Evolutionary conservation across 30 jellyfish, hydroid and myxozoan genomes (phyloP).

Genomic region (Mastigias papua): DNA sequence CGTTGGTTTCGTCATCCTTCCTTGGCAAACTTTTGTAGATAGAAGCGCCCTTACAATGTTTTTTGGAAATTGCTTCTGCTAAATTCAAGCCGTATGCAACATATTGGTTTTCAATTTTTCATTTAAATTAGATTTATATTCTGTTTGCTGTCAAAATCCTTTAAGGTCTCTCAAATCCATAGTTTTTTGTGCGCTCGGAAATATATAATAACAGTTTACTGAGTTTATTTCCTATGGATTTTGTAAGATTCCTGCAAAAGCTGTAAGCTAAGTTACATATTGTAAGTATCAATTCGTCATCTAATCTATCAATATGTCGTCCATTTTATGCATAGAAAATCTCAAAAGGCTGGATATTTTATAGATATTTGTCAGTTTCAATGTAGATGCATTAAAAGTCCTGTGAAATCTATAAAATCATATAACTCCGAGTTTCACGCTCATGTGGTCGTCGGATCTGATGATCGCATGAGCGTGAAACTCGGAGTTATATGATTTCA

Average conservation of each 20-base stretch:
- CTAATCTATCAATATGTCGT: too few species aligned
- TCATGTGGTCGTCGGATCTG: too few species aligned
- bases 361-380: too few species aligned
- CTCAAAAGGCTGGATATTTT: too few species aligned
- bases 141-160: neutral
- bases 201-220: neutral
- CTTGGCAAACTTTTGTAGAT: neutral
- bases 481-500: too few species aligned
- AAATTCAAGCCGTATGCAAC: neutral
- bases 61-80: neutral
- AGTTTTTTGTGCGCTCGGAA: slow-evolving; percentile 13
- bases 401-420: too few species aligned
- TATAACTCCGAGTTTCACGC: too few species aligned
- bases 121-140: neutral
- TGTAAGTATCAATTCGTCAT: too few species aligned
- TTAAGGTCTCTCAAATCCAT: neutral
- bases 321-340: too few species aligned
- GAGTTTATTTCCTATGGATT: neutral
- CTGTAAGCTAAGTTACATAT: neutral
- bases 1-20: neutral
- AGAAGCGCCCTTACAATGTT: neutral
- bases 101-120: neutral
- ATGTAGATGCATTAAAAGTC: too few species aligned
- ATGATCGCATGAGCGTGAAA: too few species aligned
- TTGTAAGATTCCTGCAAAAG: neutral